Evolutionary conservation across 2,888 invertebrate species (phyloP).

Genomic region (Frankliniella fusca): DNA sequence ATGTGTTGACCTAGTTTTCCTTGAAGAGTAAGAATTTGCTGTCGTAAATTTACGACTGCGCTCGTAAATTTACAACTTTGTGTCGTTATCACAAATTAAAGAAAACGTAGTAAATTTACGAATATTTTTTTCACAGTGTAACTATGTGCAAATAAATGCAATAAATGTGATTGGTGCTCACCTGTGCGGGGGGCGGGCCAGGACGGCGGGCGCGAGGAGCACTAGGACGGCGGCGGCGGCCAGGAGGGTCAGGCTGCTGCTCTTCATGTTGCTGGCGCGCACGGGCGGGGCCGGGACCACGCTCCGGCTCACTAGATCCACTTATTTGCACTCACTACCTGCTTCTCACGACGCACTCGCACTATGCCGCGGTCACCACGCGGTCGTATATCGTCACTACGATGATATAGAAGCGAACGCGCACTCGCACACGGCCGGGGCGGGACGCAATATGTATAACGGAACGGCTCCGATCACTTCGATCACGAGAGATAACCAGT

Average conservation of each 20-base stretch:
- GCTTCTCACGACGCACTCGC: not conserved
- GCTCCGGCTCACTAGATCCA: not conserved
- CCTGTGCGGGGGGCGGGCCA: conserved; percentile 12
- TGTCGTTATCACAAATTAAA: no score
- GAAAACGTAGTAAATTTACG: no score
- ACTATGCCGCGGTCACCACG: not conserved
- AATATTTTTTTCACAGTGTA: no score
- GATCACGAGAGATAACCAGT: not conserved
- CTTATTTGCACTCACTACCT: not conserved
- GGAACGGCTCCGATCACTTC: not conserved
- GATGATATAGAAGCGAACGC: not conserved
- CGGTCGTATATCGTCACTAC: not conserved
- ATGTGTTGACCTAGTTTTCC: no score
- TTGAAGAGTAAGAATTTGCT: no score
- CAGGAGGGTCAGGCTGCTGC: not conserved
- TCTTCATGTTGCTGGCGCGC: not conserved
- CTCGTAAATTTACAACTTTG: no score
- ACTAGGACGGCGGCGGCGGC: not conserved
- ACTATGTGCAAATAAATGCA: not conserved
- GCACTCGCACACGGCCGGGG: not conserved
- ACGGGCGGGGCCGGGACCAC: no score
- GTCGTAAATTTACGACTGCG: no score
- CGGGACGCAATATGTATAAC: not conserved
- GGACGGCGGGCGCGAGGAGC: not conserved
- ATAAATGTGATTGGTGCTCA: not conserved